Base-by-base conservation (phyloP, 1,140 invertebrate species). In the Eupristina koningsbergeri region DNA sequence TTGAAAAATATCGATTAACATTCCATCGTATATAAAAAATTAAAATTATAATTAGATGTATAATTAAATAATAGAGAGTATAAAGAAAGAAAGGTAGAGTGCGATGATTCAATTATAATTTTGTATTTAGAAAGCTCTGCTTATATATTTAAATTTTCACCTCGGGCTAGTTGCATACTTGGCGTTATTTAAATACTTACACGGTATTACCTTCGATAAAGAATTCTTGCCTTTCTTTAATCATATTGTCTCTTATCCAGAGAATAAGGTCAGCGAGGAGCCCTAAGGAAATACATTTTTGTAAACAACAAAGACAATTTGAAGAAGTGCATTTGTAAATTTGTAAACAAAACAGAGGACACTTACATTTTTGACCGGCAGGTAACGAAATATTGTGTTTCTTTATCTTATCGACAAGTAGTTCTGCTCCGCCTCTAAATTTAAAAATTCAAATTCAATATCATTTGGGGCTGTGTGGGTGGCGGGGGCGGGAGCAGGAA, bases 141-240 rank as follows among this genome's bases (percentile, higher is more conserved):
- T n/a, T n/a, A n/a, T n/a, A n/a, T n/a, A n/a, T n/a, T n/a, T n/a
- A n/a, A n/a, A n/a, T n/a, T n/a, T n/a, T n/a, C n/a, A n/a, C n/a
- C n/a, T n/a, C n/a, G n/a, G n/a, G n/a, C n/a, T n/a, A n/a, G n/a
- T n/a, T n/a, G n/a, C n/a, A n/a, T n/a, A n/a, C n/a, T n/a, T n/a
- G n/a, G n/a, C n/a, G n/a, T n/a, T n/a, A n/a, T n/a, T n/a, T n/a
- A n/a, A n/a, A n/a, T n/a, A 11, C 41, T 45, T 45, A 45, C 41
- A 45, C 95, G 11, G 95, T 94, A 53, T 96, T 94, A 82, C 94
- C 96, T 93, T 97, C 96, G 58, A 98, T 89, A 90, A 99, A 98
- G n/a, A 99, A 93, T 90, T 98, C 97, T 19, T 95, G 95, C 85
- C 97, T 93, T 89, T 98, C 97, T 81, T 94, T 95, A 50, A 99